These are phyloP conservation scores for Quadroppia sp. DNA, from an alignment of 2,888 invertebrate species.

Conservation along the genomic window DNA sequence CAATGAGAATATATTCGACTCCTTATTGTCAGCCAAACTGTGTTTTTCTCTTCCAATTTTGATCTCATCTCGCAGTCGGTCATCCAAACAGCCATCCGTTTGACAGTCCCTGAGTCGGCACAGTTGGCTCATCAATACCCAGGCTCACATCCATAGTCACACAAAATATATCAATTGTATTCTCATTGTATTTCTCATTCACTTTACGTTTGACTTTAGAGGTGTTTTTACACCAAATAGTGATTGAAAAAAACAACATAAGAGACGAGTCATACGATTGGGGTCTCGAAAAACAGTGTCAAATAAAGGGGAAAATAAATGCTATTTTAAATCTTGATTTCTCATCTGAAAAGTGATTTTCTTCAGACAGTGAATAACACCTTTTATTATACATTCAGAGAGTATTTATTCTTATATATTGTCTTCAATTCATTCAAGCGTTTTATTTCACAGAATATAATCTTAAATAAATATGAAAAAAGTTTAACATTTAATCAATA, in stretches of 20 bases:
- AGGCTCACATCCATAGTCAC: not conserved
- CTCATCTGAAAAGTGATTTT: not conserved
- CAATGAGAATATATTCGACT: not conserved
- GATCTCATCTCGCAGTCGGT: conserved; percentile 29
- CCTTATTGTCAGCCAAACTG: too few species aligned
- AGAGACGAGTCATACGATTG: not conserved
- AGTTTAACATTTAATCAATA: too few species aligned
- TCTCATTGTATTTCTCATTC: not conserved
- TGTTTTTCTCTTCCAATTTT: conserved; percentile 26
- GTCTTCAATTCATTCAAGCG: not conserved
- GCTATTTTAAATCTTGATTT: conserved; percentile 19
- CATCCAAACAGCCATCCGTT: conserved; percentile 11
- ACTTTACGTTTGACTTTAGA: not conserved
- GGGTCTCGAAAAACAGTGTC: not conserved
- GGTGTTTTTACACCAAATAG: too few species aligned
- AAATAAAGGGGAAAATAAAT: not conserved
- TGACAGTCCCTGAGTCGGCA: not conserved
- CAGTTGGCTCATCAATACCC: not conserved
- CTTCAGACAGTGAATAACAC: not conserved
- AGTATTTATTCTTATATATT: not conserved
- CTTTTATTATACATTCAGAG: not conserved
- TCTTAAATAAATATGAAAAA: not conserved
- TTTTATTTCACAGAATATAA: not conserved
- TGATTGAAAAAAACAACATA: too few species aligned
- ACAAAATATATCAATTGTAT: not conserved